phyloP scores from a whole-genome alignment of 2,113 vertebrate species.

The Butastur rufipennis region DNA sequence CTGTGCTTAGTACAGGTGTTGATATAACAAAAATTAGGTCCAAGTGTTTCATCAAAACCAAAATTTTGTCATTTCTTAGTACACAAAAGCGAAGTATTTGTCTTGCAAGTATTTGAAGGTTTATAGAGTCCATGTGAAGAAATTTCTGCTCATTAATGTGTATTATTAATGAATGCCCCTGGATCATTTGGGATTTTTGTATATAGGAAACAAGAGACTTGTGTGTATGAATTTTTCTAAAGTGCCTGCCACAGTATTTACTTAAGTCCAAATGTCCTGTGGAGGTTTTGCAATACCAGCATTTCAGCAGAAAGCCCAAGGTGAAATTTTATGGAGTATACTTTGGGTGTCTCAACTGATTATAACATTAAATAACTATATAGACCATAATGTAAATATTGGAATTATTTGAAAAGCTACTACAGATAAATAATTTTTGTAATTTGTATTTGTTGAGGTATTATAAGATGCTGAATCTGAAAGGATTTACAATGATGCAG shows the following conservation, averaged over 20 bases:
- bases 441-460: background rate
- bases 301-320: background rate
- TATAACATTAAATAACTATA: background rate
- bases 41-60: background rate
- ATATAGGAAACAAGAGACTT: background rate
- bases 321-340: background rate
- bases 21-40: background rate
- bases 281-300: background rate
- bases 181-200: background rate
- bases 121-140: background rate
- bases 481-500: background rate
- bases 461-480: background rate
- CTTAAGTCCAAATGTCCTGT: background rate
- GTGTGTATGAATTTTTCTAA: background rate
- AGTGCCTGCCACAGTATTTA: background rate
- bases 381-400: background rate
- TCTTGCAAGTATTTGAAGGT: background rate
- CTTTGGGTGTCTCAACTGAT: rapidly evolving
- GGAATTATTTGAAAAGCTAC: background rate
- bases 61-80: background rate
- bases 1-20: background rate
- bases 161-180: background rate
- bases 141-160: background rate
- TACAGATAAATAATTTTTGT: background rate
- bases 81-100: background rate